phyloP scores from a whole-genome alignment of 2,797 vertebrate species.

The Phoeniculus purpureus region DNA sequence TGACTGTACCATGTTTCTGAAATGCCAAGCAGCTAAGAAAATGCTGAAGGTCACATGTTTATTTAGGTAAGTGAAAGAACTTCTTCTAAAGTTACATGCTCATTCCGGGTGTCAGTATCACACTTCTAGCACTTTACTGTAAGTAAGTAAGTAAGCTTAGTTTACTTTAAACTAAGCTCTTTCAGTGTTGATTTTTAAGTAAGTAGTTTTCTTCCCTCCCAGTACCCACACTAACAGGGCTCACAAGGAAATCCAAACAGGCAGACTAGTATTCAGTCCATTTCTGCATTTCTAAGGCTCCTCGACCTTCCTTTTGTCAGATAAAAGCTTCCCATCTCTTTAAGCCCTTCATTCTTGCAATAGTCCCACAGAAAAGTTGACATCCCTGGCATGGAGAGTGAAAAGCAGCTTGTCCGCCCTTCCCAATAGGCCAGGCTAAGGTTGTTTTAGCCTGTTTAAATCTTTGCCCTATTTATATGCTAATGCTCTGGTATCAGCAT shows the following conservation, averaged over 20 bases:
- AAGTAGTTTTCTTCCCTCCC: conserved; percentile 5
- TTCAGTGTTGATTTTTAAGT: conserved; percentile 12
- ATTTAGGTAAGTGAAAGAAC: neutral
- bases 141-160: neutral
- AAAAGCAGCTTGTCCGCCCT: conserved; percentile 59
- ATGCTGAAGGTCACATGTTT: neutral
- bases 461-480: conserved; percentile 64
- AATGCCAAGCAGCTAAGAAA: conserved; percentile 6
- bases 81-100: neutral
- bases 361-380: conserved; percentile 68
- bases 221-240: conserved; percentile 10
- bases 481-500: conserved; percentile 59
- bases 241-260: conserved; percentile 57
- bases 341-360: conserved; percentile 63
- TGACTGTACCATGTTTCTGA: conserved; percentile 3
- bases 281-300: conserved; percentile 72
- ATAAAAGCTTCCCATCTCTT: conserved; percentile 67
- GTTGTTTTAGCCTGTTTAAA: conserved; percentile 69
- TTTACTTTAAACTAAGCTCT: neutral
- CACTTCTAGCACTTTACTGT: conserved; percentile 17
- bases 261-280: conserved; percentile 55
- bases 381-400: conserved; percentile 54
- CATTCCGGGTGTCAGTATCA: neutral
- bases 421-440: conserved; percentile 54
- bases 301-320: conserved; percentile 68